Evolutionary conservation across 2,113 vertebrate species (phyloP).

Genomic region (Tragulus kanchil): DNA sequence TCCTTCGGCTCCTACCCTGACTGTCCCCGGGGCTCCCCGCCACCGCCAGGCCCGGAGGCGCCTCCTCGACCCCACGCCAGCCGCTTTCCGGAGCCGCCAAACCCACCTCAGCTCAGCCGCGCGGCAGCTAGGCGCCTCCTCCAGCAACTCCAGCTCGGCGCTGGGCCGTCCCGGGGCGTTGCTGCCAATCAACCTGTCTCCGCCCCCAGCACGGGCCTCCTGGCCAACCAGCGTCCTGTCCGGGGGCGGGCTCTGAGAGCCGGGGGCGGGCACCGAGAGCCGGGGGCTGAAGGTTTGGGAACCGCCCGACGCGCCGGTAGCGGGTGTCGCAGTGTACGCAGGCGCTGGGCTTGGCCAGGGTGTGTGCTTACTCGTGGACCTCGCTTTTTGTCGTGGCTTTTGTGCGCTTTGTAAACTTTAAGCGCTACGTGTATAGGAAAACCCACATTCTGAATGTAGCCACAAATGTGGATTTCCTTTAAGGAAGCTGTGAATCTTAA

Average conservation of each 20-base stretch:
- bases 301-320: rapidly evolving
- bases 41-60: rapidly evolving
- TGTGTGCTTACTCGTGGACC: rapidly evolving
- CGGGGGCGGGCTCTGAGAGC: not conserved
- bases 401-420: not conserved
- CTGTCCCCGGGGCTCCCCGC: not conserved
- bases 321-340: not conserved
- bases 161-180: constrained; percentile 4
- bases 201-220: not conserved
- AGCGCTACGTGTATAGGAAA: not conserved
- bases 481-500: not conserved
- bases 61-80: not conserved
- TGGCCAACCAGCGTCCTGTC: constrained; percentile 47
- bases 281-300: not conserved
- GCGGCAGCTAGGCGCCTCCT: not conserved
- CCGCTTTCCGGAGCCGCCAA: not conserved
- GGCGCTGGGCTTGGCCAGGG: rapidly evolving
- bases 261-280: constrained; percentile 30
- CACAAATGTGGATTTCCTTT: not conserved
- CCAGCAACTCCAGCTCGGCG: not conserved
- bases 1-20: not conserved
- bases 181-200: constrained; percentile 64
- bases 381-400: not conserved
- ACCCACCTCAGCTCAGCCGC: constrained; percentile 24
- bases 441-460: not conserved